phyloP scores from a whole-genome alignment of 2,113 vertebrate species.

The Scomber japonicus region DNA sequence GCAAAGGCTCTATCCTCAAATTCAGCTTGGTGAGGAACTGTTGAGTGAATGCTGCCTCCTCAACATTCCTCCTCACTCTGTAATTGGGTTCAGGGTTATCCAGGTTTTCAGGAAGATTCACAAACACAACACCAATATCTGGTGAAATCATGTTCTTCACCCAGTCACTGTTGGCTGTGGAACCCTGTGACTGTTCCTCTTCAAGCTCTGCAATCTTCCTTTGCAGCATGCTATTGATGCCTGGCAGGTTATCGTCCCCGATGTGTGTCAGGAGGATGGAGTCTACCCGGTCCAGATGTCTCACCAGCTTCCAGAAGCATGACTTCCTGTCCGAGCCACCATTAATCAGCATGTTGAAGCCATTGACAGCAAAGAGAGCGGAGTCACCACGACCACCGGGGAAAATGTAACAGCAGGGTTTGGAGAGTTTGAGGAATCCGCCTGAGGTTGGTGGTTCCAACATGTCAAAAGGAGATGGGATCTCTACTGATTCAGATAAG shows the following conservation, averaged over 20 bases:
- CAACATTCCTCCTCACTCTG: constrained; percentile 89
- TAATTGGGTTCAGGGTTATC: constrained; percentile 88
- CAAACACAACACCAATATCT: constrained; percentile 95
- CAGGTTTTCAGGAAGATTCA: constrained; percentile 93
- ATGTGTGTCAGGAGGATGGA: constrained; percentile 96
- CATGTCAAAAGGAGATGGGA: constrained; percentile 96
- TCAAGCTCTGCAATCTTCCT: constrained; percentile 94
- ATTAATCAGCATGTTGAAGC: constrained; percentile 98
- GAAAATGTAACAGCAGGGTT: constrained; percentile 98
- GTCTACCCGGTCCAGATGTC: constrained; percentile 95
- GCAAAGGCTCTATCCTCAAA: constrained; percentile 92
- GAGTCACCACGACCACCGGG: constrained; percentile 94
- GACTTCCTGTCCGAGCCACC: constrained; percentile 96
- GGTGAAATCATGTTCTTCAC: constrained; percentile 98
- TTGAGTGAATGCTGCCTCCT: constrained; percentile 91
- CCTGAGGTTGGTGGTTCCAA: constrained; percentile 95
- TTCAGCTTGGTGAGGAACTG: constrained; percentile 94
- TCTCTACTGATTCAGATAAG: constrained; percentile 97
- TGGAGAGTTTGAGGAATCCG: constrained; percentile 96
- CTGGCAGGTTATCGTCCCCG: constrained; percentile 94
- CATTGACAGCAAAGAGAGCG: constrained; percentile 96
- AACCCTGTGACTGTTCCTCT: constrained; percentile 96
- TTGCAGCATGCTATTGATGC: constrained; percentile 96
- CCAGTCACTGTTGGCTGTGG: constrained; percentile 95
- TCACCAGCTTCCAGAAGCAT: constrained; percentile 98